Evolutionary conservation across 2,113 vertebrate species (phyloP).

Genomic region (Psophia crepitans): DNA sequence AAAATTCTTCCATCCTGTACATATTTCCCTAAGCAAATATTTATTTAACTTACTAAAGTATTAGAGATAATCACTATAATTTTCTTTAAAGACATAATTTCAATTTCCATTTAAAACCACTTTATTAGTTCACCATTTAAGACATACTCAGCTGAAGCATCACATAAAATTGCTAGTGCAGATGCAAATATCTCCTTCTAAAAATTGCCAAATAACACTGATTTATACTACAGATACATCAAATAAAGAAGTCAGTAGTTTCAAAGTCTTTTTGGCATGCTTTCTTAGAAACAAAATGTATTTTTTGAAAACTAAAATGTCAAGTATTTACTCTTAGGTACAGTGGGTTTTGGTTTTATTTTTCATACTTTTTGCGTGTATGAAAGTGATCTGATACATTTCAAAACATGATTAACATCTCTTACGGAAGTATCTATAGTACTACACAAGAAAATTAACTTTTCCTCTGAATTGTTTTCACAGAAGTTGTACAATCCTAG

Average conservation of each 20-base stretch:
- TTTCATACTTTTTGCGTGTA: neutral
- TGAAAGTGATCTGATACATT: neutral
- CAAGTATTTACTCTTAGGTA: neutral
- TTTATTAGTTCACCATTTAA: slow-evolving; percentile 53
- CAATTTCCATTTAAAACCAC: slow-evolving; percentile 53
- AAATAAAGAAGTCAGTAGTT: neutral
- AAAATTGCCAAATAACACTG: neutral
- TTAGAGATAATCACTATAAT: slow-evolving; percentile 40
- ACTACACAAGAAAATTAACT: neutral
- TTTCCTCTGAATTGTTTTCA: neutral
- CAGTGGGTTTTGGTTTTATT: neutral
- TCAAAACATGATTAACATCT: neutral
- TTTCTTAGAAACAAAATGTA: neutral
- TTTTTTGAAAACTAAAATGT: neutral
- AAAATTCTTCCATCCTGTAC: neutral
- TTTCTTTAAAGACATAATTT: slow-evolving; percentile 47
- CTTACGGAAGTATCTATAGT: neutral
- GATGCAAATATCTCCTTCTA: neutral
- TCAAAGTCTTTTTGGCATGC: neutral
- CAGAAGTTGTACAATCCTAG: neutral
- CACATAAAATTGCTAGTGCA: neutral
- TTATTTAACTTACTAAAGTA: slow-evolving; percentile 29
- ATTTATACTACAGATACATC: neutral
- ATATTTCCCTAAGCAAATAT: neutral
- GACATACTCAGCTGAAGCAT: slow-evolving; percentile 21